phyloP scores from a whole-genome alignment of 2,113 vertebrate genomes.

The Malurus cyaneus region DNA sequence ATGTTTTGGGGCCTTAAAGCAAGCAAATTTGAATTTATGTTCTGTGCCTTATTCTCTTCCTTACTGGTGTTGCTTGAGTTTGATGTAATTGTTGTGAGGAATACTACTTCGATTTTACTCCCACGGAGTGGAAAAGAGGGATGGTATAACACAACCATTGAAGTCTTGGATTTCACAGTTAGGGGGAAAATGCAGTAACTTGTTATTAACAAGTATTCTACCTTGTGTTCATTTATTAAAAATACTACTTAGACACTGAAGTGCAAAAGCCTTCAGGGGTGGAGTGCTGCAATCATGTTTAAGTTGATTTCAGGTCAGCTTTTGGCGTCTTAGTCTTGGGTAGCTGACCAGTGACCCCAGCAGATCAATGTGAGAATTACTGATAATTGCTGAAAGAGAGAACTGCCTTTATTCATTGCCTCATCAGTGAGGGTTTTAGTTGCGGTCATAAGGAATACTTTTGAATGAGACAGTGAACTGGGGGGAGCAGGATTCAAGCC shows the following conservation, averaged over 20 bases:
- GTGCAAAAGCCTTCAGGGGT: background rate
- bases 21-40: background rate
- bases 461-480: background rate
- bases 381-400: background rate
- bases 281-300: background rate
- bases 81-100: background rate
- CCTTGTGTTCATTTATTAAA: background rate
- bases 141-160: background rate
- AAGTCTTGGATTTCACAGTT: background rate
- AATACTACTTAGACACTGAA: background rate
- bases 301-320: background rate
- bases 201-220: background rate
- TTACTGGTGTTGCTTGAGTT: background rate
- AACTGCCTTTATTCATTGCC: background rate
- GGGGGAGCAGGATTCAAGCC: background rate
- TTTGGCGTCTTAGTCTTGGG: background rate
- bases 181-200: background rate
- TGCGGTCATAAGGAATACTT: background rate
- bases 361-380: background rate
- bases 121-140: background rate
- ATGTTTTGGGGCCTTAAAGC: background rate
- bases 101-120: background rate
- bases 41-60: background rate
- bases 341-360: conserved; percentile 24
- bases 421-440: background rate